Conservation (phyloP, 2,113 vertebrate genomes). For the Ceuthmochares aereus region DNA sequence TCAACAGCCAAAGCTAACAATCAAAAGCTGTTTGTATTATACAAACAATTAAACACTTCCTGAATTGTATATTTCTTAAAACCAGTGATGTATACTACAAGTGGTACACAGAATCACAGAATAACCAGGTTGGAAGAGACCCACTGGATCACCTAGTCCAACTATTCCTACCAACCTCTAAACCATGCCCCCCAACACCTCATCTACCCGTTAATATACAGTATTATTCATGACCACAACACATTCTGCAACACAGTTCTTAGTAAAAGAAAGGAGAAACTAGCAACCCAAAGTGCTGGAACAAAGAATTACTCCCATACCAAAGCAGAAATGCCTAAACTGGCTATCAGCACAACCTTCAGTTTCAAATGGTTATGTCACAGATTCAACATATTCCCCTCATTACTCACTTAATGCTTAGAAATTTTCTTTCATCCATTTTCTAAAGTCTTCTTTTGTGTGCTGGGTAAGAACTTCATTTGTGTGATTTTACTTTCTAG, state of each 20-base stretch:
- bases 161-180: too few relatives aligned
- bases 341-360: neutral
- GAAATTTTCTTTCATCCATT: neutral
- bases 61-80: neutral
- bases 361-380: neutral
- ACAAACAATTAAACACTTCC: neutral
- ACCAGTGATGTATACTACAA: neutral
- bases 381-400: neutral
- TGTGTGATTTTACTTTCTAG: neutral
- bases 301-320: neutral
- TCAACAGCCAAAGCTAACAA: neutral
- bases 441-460: neutral
- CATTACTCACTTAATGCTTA: neutral
- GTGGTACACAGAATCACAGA: too few relatives aligned
- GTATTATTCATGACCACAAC: neutral
- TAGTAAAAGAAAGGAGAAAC: neutral
- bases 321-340: neutral
- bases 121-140: too few relatives aligned
- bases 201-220: too few relatives aligned
- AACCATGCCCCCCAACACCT: too few relatives aligned
- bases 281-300: neutral
- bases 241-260: neutral
- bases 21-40: neutral
- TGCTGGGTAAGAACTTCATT: neutral
- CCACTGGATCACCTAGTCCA: too few relatives aligned